Evolutionary conservation across 2,797 vertebrate species (phyloP).

Genomic region (Okamejei kenojei): DNA sequence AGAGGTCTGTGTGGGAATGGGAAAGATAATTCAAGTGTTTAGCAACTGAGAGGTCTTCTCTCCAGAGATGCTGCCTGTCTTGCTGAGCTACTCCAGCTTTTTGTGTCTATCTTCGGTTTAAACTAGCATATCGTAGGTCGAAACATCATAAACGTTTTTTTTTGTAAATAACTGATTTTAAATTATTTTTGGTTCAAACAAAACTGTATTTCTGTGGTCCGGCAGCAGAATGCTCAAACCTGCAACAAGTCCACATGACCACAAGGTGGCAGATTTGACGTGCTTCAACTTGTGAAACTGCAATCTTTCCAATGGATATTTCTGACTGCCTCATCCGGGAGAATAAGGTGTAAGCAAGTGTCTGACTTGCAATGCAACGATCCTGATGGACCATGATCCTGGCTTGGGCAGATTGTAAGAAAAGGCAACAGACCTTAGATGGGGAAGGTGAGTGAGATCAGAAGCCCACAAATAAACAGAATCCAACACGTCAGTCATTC

Average conservation of each 20-base stretch:
- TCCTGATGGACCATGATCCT: neutral
- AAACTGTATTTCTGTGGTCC: neutral
- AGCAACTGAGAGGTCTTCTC: too few species aligned
- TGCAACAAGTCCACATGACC: neutral
- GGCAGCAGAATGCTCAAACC: neutral
- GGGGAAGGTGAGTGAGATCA: neutral
- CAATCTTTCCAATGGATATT: neutral
- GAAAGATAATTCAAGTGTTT: too few species aligned
- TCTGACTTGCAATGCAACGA: neutral
- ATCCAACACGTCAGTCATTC: too few species aligned
- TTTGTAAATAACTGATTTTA: too few species aligned
- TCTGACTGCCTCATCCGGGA: neutral
- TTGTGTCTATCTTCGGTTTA: too few species aligned
- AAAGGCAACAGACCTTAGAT: too few species aligned
- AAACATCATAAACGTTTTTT: too few species aligned
- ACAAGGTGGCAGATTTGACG: neutral
- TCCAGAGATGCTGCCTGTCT: too few species aligned
- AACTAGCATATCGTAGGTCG: too few species aligned
- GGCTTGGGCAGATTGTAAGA: neutral
- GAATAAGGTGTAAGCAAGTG: neutral
- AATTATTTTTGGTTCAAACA: too few species aligned
- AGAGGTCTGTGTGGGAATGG: too few species aligned
- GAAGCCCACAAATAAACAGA: neutral
- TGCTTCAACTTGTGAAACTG: neutral
- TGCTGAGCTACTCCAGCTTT: too few species aligned